A percentile compares a stretch with the other conserved stretches of the same genome.
These are phyloP conservation scores for Drosophila gunungcola DNA, from an alignment of 1,140 invertebrate species.

Conservation along the genomic window DNA sequence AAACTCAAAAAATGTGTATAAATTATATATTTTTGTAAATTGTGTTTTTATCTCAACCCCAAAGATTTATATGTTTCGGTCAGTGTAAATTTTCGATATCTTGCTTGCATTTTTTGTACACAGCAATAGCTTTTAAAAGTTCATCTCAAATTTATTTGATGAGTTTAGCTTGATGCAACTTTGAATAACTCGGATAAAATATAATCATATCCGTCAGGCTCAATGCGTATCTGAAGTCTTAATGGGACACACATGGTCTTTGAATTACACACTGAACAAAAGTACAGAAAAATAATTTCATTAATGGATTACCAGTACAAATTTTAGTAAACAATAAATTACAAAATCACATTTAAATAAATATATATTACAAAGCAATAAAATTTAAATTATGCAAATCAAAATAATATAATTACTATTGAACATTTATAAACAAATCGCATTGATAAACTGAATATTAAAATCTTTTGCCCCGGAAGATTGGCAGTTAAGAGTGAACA, in stretches of 20 bases:
- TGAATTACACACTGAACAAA: neutral
- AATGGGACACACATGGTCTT: neutral
- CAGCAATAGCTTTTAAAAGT: conserved; percentile 45
- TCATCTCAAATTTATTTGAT: conserved; percentile 36
- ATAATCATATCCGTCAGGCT: neutral
- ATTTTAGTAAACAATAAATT: neutral
- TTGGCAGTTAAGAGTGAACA: too few species aligned
- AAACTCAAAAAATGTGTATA: conserved; percentile 15
- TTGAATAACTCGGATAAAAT: conserved; percentile 24
- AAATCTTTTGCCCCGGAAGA: too few species aligned
- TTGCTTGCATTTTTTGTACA: conserved; percentile 38
- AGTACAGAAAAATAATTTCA: neutral
- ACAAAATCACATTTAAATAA: conserved; percentile 10
- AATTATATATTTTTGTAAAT: conserved; percentile 30
- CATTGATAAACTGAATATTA: too few species aligned
- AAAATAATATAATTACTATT: too few species aligned
- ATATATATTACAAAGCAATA: conserved; percentile 3
- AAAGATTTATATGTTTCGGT: conserved; percentile 33
- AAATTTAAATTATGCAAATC: neutral
- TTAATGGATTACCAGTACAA: too few species aligned
- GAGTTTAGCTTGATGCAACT: conserved; percentile 11
- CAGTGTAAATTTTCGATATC: conserved; percentile 47
- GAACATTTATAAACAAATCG: too few species aligned
- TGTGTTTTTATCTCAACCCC: conserved; percentile 30
- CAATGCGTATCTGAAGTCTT: neutral